Percentiles rank a stretch among this genome's conserved stretches.
Evolutionary conservation across 2,113 vertebrate genomes (phyloP).

Genomic region (Lethenteron reissneri): DNA sequence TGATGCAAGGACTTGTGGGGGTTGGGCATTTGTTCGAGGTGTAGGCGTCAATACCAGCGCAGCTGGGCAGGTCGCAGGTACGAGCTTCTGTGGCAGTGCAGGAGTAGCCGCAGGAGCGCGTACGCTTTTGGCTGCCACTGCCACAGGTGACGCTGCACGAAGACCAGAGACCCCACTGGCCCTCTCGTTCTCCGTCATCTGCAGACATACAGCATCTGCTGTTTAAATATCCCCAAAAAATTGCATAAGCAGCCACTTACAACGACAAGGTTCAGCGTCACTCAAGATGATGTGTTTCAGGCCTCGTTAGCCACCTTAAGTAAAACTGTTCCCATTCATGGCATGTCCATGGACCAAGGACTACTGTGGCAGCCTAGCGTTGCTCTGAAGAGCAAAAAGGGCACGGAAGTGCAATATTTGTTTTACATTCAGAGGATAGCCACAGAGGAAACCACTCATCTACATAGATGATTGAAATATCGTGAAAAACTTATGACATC

Average conservation of each 20-base stretch:
- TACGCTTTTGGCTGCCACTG: constrained; percentile 71
- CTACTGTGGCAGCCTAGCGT: too few relatives aligned
- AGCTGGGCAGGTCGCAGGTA: constrained; percentile 65
- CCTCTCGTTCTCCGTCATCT: constrained; percentile 18
- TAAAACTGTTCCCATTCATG: neutral
- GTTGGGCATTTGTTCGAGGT: neutral
- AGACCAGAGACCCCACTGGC: constrained; percentile 83
- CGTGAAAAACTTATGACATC: too few relatives aligned
- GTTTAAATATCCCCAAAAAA: neutral
- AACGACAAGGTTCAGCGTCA: neutral
- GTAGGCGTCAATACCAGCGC: constrained; percentile 40
- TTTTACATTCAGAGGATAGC: too few relatives aligned
- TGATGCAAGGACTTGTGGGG: too few relatives aligned
- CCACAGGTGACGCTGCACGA: constrained; percentile 67
- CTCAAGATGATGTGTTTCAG: neutral
- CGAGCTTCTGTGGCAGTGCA: constrained; percentile 79
- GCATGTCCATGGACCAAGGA: too few relatives aligned
- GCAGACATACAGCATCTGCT: neutral
- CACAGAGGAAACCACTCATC: too few relatives aligned
- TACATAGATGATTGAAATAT: too few relatives aligned
- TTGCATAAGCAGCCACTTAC: neutral
- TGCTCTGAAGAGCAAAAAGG: too few relatives aligned
- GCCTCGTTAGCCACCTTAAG: neutral
- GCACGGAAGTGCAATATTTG: too few relatives aligned
- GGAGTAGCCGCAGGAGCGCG: constrained; percentile 64